phyloP scores from a whole-genome alignment of 1,140 invertebrate species.

The Drosophila mauritiana region DNA sequence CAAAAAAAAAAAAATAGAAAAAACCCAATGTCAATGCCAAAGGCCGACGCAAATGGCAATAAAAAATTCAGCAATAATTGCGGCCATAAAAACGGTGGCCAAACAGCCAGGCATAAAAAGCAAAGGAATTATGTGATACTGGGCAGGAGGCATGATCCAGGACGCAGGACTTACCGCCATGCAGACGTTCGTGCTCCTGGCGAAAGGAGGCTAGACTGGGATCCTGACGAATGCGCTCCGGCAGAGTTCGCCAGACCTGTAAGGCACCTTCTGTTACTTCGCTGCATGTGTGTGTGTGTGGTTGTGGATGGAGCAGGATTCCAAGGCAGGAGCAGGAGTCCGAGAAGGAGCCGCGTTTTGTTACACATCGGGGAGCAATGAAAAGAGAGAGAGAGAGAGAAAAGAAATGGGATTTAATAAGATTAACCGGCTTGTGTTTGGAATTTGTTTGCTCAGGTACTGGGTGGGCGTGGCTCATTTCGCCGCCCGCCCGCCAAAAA shows the following conservation, averaged over 20 bases:
- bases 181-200: constrained; percentile 87
- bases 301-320: background rate
- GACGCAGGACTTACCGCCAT: constrained; percentile 82
- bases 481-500: background rate
- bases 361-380: constrained; percentile 73
- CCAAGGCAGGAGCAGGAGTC: background rate
- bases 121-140: constrained; percentile 23
- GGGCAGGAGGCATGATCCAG: background rate
- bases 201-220: constrained; percentile 87
- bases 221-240: constrained; percentile 88
- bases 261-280: constrained; percentile 88
- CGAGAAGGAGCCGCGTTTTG: constrained; percentile 36
- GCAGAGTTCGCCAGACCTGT: constrained; percentile 87
- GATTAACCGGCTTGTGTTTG: constrained; percentile 69
- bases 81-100: constrained; percentile 68
- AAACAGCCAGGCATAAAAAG: constrained; percentile 47
- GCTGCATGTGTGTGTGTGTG: constrained; percentile 75
- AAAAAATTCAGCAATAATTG: constrained; percentile 81
- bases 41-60: constrained; percentile 64
- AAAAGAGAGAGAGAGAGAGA: constrained; percentile 44
- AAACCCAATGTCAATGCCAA: constrained; percentile 71
- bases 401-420: constrained; percentile 67
- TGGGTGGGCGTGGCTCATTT: constrained; percentile 48
- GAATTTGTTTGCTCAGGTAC: constrained; percentile 68
- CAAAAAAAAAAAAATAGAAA: constrained; percentile 7